Evolutionary conservation across 2,113 vertebrate genomes (phyloP).

Genomic region (Scomber japonicus): DNA sequence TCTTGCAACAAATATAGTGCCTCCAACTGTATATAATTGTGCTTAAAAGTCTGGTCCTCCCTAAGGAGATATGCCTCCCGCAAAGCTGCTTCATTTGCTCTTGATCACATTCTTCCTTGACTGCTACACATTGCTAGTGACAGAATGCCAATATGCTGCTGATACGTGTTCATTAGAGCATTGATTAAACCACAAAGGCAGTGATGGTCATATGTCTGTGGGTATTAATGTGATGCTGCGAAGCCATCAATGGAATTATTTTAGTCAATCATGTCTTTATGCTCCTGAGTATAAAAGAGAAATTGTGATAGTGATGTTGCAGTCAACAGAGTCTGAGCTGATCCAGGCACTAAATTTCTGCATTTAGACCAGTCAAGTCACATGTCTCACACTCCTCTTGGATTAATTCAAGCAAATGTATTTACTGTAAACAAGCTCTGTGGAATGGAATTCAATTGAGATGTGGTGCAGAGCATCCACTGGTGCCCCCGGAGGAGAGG

Average conservation of each 20-base stretch:
- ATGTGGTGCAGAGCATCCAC: slow-evolving; percentile 77
- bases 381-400: slow-evolving; percentile 65
- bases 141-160: slow-evolving; percentile 75
- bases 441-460: slow-evolving; percentile 85
- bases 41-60: slow-evolving; percentile 58
- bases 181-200: slow-evolving; percentile 72
- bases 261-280: slow-evolving; percentile 18
- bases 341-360: slow-evolving; percentile 14
- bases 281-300: neutral
- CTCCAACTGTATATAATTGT: slow-evolving; percentile 45
- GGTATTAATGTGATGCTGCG: slow-evolving; percentile 35
- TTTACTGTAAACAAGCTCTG: slow-evolving; percentile 87
- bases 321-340: neutral
- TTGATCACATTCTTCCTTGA: slow-evolving; percentile 63
- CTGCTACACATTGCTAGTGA: slow-evolving; percentile 69
- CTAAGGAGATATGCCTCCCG: slow-evolving; percentile 66
- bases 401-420: slow-evolving; percentile 85
- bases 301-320: neutral
- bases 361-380: slow-evolving; percentile 41
- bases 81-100: slow-evolving; percentile 65
- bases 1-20: slow-evolving; percentile 21
- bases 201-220: slow-evolving; percentile 51
- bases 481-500: slow-evolving; percentile 79
- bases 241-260: slow-evolving; percentile 11
- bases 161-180: slow-evolving; percentile 74